These are phyloP conservation scores for Hassar affinis DNA, from an alignment of 2,113 vertebrate genomes.

Conservation along the genomic window DNA sequence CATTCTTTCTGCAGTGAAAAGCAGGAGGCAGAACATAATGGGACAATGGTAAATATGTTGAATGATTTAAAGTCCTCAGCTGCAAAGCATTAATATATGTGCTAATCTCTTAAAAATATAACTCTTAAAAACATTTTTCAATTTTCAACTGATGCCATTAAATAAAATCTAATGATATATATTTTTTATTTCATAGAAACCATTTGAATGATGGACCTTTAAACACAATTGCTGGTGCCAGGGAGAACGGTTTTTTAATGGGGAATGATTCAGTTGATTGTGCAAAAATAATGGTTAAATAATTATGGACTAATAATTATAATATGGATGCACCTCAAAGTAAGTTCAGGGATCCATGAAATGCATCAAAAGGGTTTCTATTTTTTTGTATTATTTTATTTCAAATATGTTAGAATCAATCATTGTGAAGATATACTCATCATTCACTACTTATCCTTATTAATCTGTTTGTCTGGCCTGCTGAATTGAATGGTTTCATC, in stretches of 20 bases:
- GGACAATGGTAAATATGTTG: not conserved
- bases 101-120: not conserved
- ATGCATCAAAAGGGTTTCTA: not conserved
- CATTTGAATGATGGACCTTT: not conserved
- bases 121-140: not conserved
- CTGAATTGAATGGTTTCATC: not conserved
- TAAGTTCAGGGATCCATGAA: not conserved
- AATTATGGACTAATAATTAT: not conserved
- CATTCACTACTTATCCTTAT: not conserved
- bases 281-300: not conserved
- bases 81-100: not conserved
- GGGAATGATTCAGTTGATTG: not conserved
- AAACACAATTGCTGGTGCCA: not conserved
- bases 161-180: no score
- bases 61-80: not conserved
- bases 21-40: not conserved
- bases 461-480: not conserved
- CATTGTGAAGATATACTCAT: not conserved
- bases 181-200: not conserved
- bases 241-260: not conserved
- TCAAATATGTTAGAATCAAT: not conserved
- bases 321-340: not conserved
- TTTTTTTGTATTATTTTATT: not conserved
- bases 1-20: conserved; percentile 21
- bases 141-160: not conserved